Conservation (phyloP, 2,113 vertebrate genomes). For the Sylvilagus bachmani region DNA sequence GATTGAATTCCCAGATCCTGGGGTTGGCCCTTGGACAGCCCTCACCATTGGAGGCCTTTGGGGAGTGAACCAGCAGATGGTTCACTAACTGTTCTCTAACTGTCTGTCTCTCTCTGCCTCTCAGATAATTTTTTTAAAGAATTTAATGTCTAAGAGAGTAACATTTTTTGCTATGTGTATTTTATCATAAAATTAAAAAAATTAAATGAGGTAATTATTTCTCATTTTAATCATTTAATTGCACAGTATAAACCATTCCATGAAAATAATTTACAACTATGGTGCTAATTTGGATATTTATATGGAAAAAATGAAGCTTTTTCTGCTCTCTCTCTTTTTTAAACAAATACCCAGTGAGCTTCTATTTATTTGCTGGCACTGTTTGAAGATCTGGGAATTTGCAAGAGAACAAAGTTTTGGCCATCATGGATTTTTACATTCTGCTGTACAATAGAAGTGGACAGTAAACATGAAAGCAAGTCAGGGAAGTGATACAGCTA, state of each 20-base stretch:
- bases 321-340: neutral
- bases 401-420: neutral
- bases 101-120: no score
- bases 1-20: no score
- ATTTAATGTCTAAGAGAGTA: neutral
- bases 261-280: neutral
- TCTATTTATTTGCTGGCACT: neutral
- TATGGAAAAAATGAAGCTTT: neutral
- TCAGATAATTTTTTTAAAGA: no score
- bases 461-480: neutral
- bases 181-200: neutral
- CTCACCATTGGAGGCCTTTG: no score
- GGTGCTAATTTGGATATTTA: neutral
- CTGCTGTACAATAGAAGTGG: neutral
- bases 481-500: neutral
- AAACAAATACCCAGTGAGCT: neutral
- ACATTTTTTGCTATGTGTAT: neutral
- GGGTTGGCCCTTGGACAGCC: no score
- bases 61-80: no score
- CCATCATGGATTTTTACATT: neutral
- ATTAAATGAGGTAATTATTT: neutral
- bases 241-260: neutral
- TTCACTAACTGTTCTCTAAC: no score
- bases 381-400: neutral
- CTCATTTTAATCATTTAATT: neutral